Base-by-base conservation (phyloP, 2,113 vertebrate genomes). In the Ictalurus furcatus region DNA sequence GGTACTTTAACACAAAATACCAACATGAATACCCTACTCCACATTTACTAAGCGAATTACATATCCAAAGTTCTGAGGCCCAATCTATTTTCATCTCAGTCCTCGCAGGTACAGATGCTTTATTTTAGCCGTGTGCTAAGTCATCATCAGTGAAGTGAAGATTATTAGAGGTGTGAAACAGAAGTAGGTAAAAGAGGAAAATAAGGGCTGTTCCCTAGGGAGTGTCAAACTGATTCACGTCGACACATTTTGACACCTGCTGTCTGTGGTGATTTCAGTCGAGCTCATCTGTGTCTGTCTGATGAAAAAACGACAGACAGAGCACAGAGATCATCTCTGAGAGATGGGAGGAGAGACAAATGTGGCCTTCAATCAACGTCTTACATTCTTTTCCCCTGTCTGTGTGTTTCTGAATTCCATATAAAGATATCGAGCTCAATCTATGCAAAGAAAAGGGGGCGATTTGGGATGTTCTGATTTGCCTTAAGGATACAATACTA, bases 181-280 rank as follows among this genome's bases (percentile, higher is more conserved):
- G 48, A 30, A 21, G 59, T 58, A 88, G 79, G 69, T 83, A 86
- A 65, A 30, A 67, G 19, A 65, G 25, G 59, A 40, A 67, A 84
- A 84, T 71, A 61, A 71, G 21, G 79, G 73, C 19, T 76, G 79
- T n/a, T 69, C 34, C 80, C 37, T 85, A 56, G 69, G 69, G n/a
- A 79, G 56, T 85, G 83, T 54, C 48, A 85, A 78, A 86, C 54
- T 83, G 83, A 91, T 84, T 86, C 59, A 58, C 11, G 23, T 74
- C 52, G 84, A 90, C 87, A 86, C 54, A 61, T 91, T 91, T 88
- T 91, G 90, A 90, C 89, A 91, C 59, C 54, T 69, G 86, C 89
- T 90, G 87, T 87, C 87, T 91, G 90, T 37, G 69, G 34, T 56
- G 73, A 86, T 84, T 88, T 88, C 87, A 65, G 67, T 88, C 58